Percentiles rank a stretch among this genome's conserved stretches.
These are phyloP conservation scores for Notothenia coriiceps DNA, from an alignment of 2,113 vertebrate species.

Conservation along the genomic window DNA sequence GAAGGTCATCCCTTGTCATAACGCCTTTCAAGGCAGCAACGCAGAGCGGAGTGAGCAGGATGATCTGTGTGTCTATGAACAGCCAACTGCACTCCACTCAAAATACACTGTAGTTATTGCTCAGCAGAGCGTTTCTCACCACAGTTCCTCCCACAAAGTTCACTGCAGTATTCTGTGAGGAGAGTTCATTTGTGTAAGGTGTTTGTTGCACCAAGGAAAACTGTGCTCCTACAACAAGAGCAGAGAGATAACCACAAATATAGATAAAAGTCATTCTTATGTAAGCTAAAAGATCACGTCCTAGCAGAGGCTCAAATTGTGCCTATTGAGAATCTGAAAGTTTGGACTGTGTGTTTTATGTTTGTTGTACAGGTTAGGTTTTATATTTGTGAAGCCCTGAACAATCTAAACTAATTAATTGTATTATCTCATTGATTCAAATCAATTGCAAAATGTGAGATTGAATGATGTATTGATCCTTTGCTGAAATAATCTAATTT, in stretches of 20 bases:
- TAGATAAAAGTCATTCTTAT: background rate
- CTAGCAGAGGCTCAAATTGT: background rate
- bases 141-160: conserved; percentile 64
- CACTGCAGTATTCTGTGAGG: conserved; percentile 52
- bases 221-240: conserved; percentile 13
- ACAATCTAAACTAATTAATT: background rate
- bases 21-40: conserved; percentile 30
- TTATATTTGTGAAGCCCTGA: background rate
- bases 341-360: background rate
- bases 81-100: background rate
- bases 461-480: conserved; percentile 17
- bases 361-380: background rate
- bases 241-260: conserved; percentile 11
- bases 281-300: background rate
- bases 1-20: conserved; percentile 37
- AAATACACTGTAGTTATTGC: conserved; percentile 40
- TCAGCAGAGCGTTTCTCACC: conserved; percentile 52
- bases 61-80: conserved; percentile 43
- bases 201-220: conserved; percentile 26
- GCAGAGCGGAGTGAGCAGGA: conserved; percentile 31
- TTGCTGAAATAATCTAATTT: background rate
- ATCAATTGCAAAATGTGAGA: background rate
- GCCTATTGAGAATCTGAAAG: background rate
- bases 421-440: conserved; percentile 4
- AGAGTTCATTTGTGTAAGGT: conserved; percentile 40